Evolutionary conservation across 2,113 vertebrate genomes (phyloP).

Genomic region (Erinaceus europaeus): DNA sequence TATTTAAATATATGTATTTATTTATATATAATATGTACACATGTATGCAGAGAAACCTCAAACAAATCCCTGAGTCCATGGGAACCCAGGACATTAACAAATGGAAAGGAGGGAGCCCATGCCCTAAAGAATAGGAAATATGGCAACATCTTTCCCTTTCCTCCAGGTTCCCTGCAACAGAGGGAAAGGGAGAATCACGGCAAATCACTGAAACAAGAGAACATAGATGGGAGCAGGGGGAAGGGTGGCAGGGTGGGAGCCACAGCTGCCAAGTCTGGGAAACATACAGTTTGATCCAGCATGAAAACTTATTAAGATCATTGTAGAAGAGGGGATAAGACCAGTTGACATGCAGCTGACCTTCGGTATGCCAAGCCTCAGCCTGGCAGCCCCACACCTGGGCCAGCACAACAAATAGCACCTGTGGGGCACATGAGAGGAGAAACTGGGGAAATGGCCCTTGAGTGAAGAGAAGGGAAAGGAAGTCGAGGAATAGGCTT

Average conservation of each 20-base stretch:
- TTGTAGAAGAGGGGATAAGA: constrained; percentile 20
- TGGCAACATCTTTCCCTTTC: constrained; percentile 57
- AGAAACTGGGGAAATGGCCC: constrained; percentile 18
- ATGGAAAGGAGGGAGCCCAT: constrained; percentile 59
- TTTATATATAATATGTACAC: constrained; percentile 44
- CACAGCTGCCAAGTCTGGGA: not conserved
- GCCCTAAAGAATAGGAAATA: constrained; percentile 24
- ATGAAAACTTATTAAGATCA: constrained; percentile 37
- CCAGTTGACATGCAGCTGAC: constrained; percentile 67
- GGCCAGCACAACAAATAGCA: constrained; percentile 73
- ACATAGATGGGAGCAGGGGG: not conserved
- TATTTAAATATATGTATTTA: constrained; percentile 28
- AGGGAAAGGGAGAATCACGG: constrained; percentile 68
- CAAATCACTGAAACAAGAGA: constrained; percentile 41
- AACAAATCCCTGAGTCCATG: constrained; percentile 76
- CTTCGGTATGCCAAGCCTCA: constrained; percentile 39
- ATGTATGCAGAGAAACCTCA: constrained; percentile 68
- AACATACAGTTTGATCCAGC: constrained; percentile 29
- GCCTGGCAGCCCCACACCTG: constrained; percentile 58
- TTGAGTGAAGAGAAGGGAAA: constrained; percentile 18
- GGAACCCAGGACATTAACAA: constrained; percentile 80
- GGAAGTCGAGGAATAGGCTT: constrained; percentile 24
- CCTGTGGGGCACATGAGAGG: constrained; percentile 63
- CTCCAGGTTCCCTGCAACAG: constrained; percentile 67
- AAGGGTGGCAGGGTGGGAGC: not conserved